phyloP scores from a whole-genome alignment of 1,140 invertebrate genomes.

The Glomeris maerens region DNA sequence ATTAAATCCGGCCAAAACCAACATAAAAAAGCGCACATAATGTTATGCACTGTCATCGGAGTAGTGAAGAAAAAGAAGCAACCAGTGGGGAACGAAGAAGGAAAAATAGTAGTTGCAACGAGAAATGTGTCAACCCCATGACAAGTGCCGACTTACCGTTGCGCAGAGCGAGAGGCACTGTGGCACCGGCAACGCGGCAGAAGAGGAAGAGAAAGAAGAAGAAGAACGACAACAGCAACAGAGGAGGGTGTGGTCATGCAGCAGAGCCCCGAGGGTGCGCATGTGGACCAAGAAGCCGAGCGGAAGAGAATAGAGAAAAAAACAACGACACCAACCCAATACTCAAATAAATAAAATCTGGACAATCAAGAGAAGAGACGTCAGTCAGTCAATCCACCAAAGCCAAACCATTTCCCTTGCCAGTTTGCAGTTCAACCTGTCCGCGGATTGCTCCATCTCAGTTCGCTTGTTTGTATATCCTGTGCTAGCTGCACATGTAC shows the following conservation, averaged over 20 bases:
- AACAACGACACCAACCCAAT: not conserved
- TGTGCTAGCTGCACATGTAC: no score
- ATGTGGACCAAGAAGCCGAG: not conserved
- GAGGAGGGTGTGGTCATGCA: slow-evolving; percentile 5
- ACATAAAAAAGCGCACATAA: not conserved
- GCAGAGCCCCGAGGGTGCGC: not conserved
- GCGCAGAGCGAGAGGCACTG: slow-evolving; percentile 4
- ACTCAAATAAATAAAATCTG: slow-evolving; percentile 19
- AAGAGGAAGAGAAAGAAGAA: slow-evolving; percentile 12
- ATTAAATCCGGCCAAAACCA: no score
- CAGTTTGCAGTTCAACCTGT: no score
- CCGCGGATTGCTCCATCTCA: no score
- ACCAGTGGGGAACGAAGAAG: not conserved
- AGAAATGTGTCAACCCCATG: no score
- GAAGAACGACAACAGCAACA: slow-evolving; percentile 10
- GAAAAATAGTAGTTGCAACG: no score
- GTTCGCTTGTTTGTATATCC: no score
- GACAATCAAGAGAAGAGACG: slow-evolving; percentile 18
- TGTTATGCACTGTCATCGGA: not conserved
- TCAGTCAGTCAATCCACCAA: slow-evolving; percentile 14
- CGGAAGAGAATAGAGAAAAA: not conserved
- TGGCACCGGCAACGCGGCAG: slow-evolving; percentile 6
- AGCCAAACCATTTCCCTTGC: no score
- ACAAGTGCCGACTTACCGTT: slow-evolving; percentile 10
- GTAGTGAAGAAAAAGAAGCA: not conserved